Evolutionary conservation across 2,113 vertebrate species (phyloP), one percentile per base, ranked within the genome.

Genomic region (Romanogobio albipinnatus): DNA sequence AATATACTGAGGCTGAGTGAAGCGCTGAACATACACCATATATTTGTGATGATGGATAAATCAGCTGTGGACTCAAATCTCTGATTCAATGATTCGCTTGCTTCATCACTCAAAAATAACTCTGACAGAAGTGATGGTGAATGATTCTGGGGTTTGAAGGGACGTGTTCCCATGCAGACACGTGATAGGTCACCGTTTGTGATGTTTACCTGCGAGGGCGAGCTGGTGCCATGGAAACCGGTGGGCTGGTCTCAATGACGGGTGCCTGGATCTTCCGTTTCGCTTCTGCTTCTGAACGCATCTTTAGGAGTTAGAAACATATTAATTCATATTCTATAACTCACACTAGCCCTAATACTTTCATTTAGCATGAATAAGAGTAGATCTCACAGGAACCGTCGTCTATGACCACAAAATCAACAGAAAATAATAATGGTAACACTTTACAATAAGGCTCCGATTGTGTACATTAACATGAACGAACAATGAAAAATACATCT

Each of bases 161-260:
- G 76, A 59, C 70, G 79, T 53, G 51, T 56, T 19, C 53, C 53
- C 5, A 56, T 8, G 53, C 53, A 56, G 53, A 56, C 53, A 8
- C 2, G 43, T 81, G 19, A 78, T 76, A 17, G 47, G 74, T 26
- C 22, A 22, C 4, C 11, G 61, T 75, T 6, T 66, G 47, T 59
- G 79, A 26, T 6, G 9, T 62, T 56, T 83, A 96, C 95, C 95
- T 96, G 91, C 95, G 93, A n/a, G 93, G 73, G 75, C 94, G 94
- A 49, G 88, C 53, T 58, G 93, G 94, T 85, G 93, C 92, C 86
- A 91, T 90, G 86, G 95, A 90, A 86, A 93, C 91, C 3, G 88
- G 91, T 6, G 91, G 89, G 73, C 88, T 93, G 85, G 91, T 93
- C 87, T 95, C 95, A 85, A 95, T 95, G 90, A 96, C 90, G 77